These are phyloP conservation scores for Teleiodes luculella DNA, from an alignment of 2,888 invertebrate genomes.

Conservation along the genomic window DNA sequence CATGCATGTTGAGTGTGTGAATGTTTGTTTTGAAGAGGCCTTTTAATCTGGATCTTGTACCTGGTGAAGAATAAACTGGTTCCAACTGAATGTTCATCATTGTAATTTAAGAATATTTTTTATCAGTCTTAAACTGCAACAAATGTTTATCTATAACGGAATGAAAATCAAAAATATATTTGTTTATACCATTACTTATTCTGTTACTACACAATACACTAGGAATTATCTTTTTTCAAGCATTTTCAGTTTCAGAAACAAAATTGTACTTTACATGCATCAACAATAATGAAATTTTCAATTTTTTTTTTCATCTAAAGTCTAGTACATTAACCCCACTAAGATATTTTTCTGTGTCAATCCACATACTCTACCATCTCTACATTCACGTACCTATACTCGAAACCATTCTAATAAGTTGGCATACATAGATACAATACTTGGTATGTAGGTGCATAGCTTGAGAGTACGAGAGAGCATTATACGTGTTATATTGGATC, in stretches of 20 bases:
- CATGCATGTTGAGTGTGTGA: not conserved
- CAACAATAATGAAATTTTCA: not conserved
- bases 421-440: not conserved
- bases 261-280: no score
- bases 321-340: not conserved
- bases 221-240: no score
- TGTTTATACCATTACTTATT: no score
- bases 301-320: not conserved
- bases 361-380: not conserved
- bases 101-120: no score
- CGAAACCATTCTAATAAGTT: not conserved
- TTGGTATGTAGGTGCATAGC: not conserved
- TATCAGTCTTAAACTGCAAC: no score
- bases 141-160: no score
- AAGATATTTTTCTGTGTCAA: not conserved
- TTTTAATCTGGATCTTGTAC: not conserved
- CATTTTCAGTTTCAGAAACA: no score
- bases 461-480: not conserved
- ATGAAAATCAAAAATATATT: not conserved
- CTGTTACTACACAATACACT: no score
- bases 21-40: not conserved
- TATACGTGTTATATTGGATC: conserved; percentile 31
- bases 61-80: no score
- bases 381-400: not conserved
- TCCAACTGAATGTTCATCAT: not conserved